Conservation (phyloP, 37 sponge, comb jelly and placozoan genomes). For the Axinella damicornis region DNA sequence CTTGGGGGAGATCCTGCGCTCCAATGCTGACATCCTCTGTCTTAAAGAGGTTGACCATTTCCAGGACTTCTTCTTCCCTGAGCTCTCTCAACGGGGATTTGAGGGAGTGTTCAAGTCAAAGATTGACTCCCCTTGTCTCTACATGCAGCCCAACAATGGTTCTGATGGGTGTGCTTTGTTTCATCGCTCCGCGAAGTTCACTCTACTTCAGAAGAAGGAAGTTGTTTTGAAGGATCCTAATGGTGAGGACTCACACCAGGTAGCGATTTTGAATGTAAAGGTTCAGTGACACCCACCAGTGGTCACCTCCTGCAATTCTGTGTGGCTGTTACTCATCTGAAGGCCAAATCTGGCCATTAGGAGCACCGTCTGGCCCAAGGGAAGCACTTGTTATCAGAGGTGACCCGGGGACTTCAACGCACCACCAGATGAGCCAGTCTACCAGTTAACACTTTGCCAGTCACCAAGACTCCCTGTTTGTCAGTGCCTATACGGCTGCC, state of each 20-base stretch:
- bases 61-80: conserved; percentile 67
- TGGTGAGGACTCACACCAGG: conserved; percentile 37
- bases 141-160: conserved; percentile 58
- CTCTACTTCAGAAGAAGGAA: conserved; percentile 32
- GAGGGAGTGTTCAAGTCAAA: conserved; percentile 62
- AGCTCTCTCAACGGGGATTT: conserved; percentile 49
- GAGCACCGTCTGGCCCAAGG: conserved; percentile 54
- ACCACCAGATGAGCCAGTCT: conserved; percentile 53
- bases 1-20: conserved; percentile 53
- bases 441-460: conserved; percentile 38
- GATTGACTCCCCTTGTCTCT: conserved; percentile 60
- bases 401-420: conserved; percentile 83
- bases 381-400: conserved; percentile 44
- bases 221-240: conserved; percentile 11
- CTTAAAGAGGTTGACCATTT: conserved; percentile 83
- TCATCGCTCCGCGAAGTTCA: conserved; percentile 36
- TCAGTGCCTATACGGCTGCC: conserved; percentile 29
- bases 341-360: conserved; percentile 39
- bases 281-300: neutral
- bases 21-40: conserved; percentile 72
- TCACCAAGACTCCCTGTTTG: neutral
- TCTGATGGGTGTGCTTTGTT: conserved; percentile 88
- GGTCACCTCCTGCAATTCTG: conserved; percentile 14
- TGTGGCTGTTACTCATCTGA: conserved; percentile 78
- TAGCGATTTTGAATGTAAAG: conserved; percentile 55